These are phyloP conservation scores for Platygyra sinensis DNA, from an alignment of 64 coral and sea anemone species.

Conservation along the genomic window DNA sequence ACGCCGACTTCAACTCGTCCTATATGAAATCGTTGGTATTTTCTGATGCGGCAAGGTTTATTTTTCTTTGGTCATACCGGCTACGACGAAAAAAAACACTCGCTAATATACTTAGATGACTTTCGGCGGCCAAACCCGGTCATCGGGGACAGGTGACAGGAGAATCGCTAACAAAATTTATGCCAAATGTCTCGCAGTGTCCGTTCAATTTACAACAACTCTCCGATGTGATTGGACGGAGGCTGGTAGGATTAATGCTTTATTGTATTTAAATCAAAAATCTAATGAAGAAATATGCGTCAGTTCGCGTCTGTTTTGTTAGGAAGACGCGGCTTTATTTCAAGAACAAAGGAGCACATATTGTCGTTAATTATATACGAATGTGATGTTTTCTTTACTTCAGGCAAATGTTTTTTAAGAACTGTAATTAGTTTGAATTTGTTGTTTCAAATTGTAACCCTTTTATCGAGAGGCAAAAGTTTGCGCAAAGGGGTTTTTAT, in stretches of 20 bases:
- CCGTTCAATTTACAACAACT: constrained; percentile 7
- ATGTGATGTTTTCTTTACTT: background rate
- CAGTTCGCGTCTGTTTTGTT: background rate
- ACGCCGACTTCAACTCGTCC: background rate
- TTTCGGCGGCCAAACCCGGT: background rate
- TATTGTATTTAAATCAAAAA: constrained; percentile 35
- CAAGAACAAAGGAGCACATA: too few species aligned
- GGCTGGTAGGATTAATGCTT: background rate
- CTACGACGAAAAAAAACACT: background rate
- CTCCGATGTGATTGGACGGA: constrained; percentile 19
- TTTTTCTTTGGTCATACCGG: background rate
- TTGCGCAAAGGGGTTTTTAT: background rate
- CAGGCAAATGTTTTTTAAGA: background rate
- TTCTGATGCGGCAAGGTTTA: background rate
- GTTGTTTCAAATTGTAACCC: background rate
- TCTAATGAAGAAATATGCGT: constrained; percentile 16
- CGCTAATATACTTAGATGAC: constrained; percentile 31
- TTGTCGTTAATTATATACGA: too few species aligned
- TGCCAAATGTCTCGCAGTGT: constrained; percentile 28
- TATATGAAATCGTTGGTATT: background rate
- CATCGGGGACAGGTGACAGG: constrained; percentile 21
- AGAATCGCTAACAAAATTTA: constrained; percentile 20
- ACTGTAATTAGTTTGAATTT: background rate
- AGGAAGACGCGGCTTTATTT: background rate
- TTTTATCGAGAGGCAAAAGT: background rate